Conservation (phyloP, 1,140 invertebrate species). For the Nasonia longicornis region DNA sequence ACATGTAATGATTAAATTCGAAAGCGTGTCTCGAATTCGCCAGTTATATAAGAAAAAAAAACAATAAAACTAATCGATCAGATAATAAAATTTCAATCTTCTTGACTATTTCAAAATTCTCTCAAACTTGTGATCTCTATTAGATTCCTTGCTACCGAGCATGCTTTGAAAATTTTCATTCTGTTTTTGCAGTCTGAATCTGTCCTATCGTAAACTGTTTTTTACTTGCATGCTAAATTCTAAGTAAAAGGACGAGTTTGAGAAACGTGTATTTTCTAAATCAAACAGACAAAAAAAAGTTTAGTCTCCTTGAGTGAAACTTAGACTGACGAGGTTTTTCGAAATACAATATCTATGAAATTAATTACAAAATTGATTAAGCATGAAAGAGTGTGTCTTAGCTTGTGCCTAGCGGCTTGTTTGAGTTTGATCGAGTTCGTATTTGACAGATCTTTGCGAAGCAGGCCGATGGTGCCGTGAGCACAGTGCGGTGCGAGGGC, state of each 20-base stretch:
- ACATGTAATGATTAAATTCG: constrained; percentile 47
- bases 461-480: constrained; percentile 69
- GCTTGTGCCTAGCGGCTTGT: constrained; percentile 66
- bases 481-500: constrained; percentile 68
- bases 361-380: constrained; percentile 42
- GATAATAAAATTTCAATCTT: constrained; percentile 42
- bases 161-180: constrained; percentile 39
- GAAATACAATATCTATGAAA: constrained; percentile 27
- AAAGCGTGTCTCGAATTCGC: constrained; percentile 48
- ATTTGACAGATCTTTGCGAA: constrained; percentile 71
- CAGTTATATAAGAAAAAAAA: constrained; percentile 45
- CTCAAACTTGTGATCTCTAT: constrained; percentile 34
- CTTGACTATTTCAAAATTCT: constrained; percentile 46
- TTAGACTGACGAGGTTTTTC: background rate
- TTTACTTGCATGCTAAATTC: constrained; percentile 40
- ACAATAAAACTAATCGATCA: constrained; percentile 47
- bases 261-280: constrained; percentile 29
- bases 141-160: constrained; percentile 41
- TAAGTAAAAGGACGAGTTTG: constrained; percentile 40
- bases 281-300: background rate
- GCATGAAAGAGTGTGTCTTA: constrained; percentile 46
- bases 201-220: constrained; percentile 33
- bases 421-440: constrained; percentile 68
- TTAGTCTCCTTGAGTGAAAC: background rate
- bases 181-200: constrained; percentile 35